phyloP scores from a whole-genome alignment of 2,113 vertebrate species.

The Ursus arctos region DNA sequence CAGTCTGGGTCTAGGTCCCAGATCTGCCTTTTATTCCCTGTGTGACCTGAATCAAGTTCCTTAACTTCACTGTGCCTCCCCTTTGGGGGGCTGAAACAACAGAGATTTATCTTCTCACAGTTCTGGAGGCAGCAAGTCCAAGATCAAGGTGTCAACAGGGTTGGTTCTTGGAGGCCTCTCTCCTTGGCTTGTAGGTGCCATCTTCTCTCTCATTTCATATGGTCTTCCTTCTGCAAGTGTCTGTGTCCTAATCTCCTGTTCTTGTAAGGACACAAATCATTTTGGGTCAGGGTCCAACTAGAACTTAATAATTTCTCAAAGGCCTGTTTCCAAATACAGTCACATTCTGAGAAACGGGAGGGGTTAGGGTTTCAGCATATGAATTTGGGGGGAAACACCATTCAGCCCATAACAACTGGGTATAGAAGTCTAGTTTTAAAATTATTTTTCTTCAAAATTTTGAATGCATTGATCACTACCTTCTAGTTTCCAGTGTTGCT shows the following conservation, averaged over 20 bases:
- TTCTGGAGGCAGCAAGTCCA: background rate
- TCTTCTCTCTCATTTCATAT: background rate
- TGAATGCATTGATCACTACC: background rate
- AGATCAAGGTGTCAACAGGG: background rate
- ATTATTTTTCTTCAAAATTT: background rate
- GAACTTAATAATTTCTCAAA: background rate
- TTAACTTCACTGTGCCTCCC: background rate
- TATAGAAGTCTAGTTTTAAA: background rate
- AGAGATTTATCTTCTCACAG: background rate
- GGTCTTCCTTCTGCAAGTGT: background rate
- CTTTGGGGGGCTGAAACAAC: background rate
- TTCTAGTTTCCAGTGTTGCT: background rate
- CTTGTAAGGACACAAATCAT: background rate
- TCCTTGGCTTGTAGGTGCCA: background rate
- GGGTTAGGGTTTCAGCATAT: background rate
- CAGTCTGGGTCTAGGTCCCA: background rate
- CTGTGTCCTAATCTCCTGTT: background rate
- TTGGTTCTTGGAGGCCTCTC: background rate
- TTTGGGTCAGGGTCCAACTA: background rate
- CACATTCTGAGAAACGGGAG: background rate
- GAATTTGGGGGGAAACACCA: background rate
- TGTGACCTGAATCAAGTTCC: background rate
- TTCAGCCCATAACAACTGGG: background rate
- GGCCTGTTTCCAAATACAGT: background rate
- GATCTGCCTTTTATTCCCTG: background rate